These are phyloP conservation scores for Hylomyscus alleni DNA, from an alignment of 2,797 vertebrate species.

Conservation along the genomic window DNA sequence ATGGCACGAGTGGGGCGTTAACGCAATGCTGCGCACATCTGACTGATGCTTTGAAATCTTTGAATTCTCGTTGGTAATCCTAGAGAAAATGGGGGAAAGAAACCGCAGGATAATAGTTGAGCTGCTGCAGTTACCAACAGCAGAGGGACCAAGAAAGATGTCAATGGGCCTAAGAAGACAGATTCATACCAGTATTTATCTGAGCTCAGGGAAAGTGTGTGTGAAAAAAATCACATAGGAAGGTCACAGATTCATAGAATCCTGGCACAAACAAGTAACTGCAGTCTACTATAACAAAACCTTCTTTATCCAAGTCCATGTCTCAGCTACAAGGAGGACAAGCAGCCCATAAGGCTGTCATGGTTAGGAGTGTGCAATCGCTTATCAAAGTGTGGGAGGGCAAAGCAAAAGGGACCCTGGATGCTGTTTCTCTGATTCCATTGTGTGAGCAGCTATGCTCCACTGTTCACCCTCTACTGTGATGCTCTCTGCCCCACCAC, in stretches of 20 bases:
- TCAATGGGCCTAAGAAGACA: neutral
- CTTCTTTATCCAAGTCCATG: neutral
- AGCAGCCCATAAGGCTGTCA: neutral
- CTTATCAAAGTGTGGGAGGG: slow-evolving; percentile 41
- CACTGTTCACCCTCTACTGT: fast-evolving
- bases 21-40: neutral
- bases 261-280: neutral
- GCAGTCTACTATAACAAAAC: neutral
- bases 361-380: neutral
- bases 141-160: slow-evolving; percentile 9
- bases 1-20: slow-evolving; percentile 19
- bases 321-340: neutral
- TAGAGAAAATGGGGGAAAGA: neutral
- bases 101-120: neutral
- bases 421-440: neutral
- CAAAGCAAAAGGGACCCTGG: slow-evolving; percentile 3
- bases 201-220: slow-evolving; percentile 27
- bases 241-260: neutral
- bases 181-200: slow-evolving; percentile 15
- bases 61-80: slow-evolving; percentile 57
- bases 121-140: slow-evolving; percentile 28
- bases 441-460: neutral
- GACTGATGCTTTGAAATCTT: neutral
- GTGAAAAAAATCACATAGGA: neutral
- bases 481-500: neutral